Conservation (phyloP, 37 sponge, comb jelly and placozoan genomes). For the Axinella damicornis region DNA sequence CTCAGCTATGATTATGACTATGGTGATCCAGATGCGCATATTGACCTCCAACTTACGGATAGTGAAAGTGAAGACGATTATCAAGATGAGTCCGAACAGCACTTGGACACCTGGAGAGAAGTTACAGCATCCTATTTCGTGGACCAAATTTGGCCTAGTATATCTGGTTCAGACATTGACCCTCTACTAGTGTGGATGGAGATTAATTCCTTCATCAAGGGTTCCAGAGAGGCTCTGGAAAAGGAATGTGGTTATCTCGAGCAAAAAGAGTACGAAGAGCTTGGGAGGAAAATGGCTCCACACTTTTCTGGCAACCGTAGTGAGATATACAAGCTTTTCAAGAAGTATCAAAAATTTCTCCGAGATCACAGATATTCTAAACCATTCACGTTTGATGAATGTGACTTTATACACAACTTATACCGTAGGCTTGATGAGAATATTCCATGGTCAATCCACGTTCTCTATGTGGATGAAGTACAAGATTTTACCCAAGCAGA, state of each 20-base stretch:
- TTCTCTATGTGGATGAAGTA: slow-evolving; percentile 87
- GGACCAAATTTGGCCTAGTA: slow-evolving; percentile 57
- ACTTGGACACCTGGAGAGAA: slow-evolving; percentile 10
- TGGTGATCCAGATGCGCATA: slow-evolving; percentile 30
- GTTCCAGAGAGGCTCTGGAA: slow-evolving; percentile 73
- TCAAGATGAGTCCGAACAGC: slow-evolving; percentile 4
- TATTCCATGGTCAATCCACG: slow-evolving; percentile 55
- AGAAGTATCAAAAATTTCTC: slow-evolving; percentile 19
- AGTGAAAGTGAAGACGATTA: slow-evolving; percentile 36
- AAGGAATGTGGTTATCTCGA: slow-evolving; percentile 50
- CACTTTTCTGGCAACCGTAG: slow-evolving; percentile 52
- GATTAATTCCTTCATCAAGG: slow-evolving; percentile 87
- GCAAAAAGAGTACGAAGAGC: slow-evolving; percentile 53
- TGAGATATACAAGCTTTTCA: slow-evolving; percentile 61
- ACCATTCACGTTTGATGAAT: slow-evolving; percentile 58
- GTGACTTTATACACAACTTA: slow-evolving; percentile 69
- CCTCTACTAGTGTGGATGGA: slow-evolving; percentile 87
- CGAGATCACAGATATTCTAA: not conserved
- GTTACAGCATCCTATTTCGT: slow-evolving; percentile 43
- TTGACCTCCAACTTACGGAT: slow-evolving; percentile 39
- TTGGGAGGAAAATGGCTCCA: slow-evolving; percentile 80
- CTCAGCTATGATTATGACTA: slow-evolving; percentile 60
- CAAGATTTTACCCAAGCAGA: slow-evolving; percentile 93
- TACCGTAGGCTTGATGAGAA: slow-evolving; percentile 45
- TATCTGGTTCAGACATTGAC: slow-evolving; percentile 3